Base-by-base conservation (phyloP, 2,113 vertebrate species). In the Sorex araneus region DNA sequence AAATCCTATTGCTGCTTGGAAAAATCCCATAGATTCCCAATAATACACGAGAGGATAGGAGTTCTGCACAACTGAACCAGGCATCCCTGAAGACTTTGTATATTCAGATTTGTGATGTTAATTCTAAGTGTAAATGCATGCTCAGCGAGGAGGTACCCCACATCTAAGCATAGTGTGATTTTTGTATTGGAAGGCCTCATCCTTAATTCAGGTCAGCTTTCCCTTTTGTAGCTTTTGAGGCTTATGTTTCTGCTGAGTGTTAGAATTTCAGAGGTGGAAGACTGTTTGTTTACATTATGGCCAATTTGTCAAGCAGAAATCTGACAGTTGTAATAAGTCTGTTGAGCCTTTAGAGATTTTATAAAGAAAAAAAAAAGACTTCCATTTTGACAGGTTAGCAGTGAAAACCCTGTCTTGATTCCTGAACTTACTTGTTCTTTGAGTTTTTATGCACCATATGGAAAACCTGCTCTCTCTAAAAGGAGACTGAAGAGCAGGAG, bases 271-370 rank as follows among this genome's bases (percentile, higher is more conserved):
- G 87, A 85, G 78, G 27, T 93, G 63, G 50, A 47, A 54, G 73
- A 84, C 34, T 76, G 90, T 93, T 94, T 91, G 95, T 96, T 96
- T 84, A 84, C 84, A 94, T 94, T 90, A 95, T 45, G 71, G 21
- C 54, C 73, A 89, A 50, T 82, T 84, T 94, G 40, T 93, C 54
- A 93, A 92, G 77, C 12, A 4, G 64, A 87, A 25, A 78, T 70
- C 67, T 50, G 64, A 66, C 77, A 91, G 67, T 27, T 89, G 60
- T 47, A 82, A 75, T 86, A 90, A 75, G 75, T 71, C 50, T 89
- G n/a, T 47, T 66, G 30, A 78, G 34, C 69, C 85, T 54, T 94
- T 34, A 66, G 74, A 81, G n/a, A 36, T 45, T 91, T 74, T 25
- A 1, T 93, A 92, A 93, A n/a, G 7, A 15, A 91, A 83, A 70